Evolutionary conservation across 2,113 vertebrate genomes (phyloP).

Genomic region (Dromiciops gliroides): DNA sequence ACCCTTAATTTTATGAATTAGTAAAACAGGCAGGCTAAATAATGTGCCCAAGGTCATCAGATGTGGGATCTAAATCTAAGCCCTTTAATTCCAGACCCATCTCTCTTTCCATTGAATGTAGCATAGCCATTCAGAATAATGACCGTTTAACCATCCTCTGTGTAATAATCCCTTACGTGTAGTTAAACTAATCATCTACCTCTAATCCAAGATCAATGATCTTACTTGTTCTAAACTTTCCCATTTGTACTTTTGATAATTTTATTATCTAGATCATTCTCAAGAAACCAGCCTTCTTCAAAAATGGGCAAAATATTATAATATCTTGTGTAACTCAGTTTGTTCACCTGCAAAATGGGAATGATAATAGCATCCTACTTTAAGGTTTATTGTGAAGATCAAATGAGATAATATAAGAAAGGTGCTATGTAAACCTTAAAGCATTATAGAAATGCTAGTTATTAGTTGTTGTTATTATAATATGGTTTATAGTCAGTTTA

Average conservation of each 20-base stretch:
- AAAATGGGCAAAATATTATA: not conserved
- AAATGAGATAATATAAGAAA: slow-evolving; percentile 12
- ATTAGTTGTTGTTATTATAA: not conserved
- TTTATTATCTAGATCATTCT: not conserved
- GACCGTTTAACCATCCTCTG: not conserved
- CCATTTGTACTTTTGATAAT: not conserved
- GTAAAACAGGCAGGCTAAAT: not conserved
- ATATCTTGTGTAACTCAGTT: not conserved
- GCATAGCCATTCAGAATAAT: not conserved
- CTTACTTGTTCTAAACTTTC: not conserved
- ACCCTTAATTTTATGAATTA: not conserved
- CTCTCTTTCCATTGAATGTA: not conserved
- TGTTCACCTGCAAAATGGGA: not conserved
- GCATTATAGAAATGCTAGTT: not conserved
- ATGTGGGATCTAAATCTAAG: not conserved
- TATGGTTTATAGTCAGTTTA: not conserved
- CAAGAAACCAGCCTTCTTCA: not conserved
- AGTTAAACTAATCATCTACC: not conserved
- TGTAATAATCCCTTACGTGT: not conserved
- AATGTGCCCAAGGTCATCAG: not conserved
- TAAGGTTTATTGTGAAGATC: not conserved
- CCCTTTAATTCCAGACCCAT: not conserved
- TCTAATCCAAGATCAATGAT: not conserved
- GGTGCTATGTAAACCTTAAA: not conserved
- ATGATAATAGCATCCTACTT: not conserved